Evolutionary conservation across 2,797 vertebrate species (phyloP), one percentile per base, ranked within the genome.

Genomic region (Gymnodraco acuticeps): DNA sequence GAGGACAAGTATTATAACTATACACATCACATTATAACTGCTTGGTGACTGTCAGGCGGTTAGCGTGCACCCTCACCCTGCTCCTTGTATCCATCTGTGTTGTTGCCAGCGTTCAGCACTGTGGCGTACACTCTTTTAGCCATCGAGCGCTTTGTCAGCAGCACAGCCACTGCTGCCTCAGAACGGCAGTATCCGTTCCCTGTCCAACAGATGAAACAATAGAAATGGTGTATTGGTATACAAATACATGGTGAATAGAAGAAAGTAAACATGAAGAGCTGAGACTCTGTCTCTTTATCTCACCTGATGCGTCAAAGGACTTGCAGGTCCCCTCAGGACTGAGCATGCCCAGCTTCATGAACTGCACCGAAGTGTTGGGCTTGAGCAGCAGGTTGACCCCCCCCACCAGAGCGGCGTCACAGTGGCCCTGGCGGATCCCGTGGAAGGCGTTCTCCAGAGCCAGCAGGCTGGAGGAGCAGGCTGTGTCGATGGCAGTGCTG

Each of bases 321-420:
- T 96, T 98, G 96, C 98, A 99, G 85, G 95, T 86, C 27, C 98
- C 98, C 3, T 95, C 95, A 0, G 94, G 94, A 91, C 97, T 99
- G 59, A 99, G 96, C 97, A 99, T 96, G 69, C 98, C 98, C 81
- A 99, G 92, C 61, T 96, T 99, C 98, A 99, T 96, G 90, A 99
- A 99, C 91, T 99, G 98, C 76, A 99, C 94, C 0, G 98, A 99
- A 17, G 97, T 99, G 92, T 96, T 97, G 55, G 98, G 98, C 85
- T 99, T 99, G 41, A 99, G 94, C 56, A 99, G 79, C 58, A 99
- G 0, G 77, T 97, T 99, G 78, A 98, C 96, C 31, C 98, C 98
- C 0, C 97, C 97, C 14, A 98, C 97, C 0, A 99, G 80, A 45
- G 98, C 98, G 0, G 96, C 85, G 0, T 96, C 92, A 81, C 97